These are phyloP conservation scores for Rhynchotus rufescens DNA, from an alignment of 2,797 vertebrate genomes.

Conservation along the genomic window DNA sequence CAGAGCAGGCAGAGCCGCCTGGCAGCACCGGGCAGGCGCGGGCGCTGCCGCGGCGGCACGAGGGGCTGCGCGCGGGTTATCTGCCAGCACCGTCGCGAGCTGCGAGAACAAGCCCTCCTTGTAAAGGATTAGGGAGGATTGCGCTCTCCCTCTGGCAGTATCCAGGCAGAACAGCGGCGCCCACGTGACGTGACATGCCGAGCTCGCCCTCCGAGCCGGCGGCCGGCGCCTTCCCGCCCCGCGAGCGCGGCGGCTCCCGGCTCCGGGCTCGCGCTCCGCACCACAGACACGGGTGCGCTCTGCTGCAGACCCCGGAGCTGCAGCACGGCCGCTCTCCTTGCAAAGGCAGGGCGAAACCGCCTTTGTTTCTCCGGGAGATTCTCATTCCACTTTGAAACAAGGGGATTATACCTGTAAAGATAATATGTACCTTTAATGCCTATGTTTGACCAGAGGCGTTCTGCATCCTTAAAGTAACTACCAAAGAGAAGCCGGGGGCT, in stretches of 20 bases:
- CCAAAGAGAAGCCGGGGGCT: not conserved
- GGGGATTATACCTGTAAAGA: not conserved
- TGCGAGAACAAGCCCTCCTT: not conserved
- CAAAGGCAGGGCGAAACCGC: not conserved
- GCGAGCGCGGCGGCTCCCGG: too few relatives aligned
- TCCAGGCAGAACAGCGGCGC: not conserved
- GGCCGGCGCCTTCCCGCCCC: too few relatives aligned
- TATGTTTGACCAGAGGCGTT: not conserved
- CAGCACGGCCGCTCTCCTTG: not conserved
- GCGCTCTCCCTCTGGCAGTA: not conserved
- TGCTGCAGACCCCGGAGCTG: too few relatives aligned
- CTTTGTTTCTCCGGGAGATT: not conserved
- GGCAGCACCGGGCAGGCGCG: too few relatives aligned
- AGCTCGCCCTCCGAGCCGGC: not conserved
- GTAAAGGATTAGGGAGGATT: not conserved
- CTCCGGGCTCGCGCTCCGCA: too few relatives aligned
- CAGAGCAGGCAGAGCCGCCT: not conserved
- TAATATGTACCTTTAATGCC: accelerated
- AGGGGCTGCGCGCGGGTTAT: not conserved
- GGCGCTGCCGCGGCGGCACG: too few relatives aligned
- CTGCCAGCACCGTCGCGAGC: not conserved
- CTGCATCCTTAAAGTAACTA: not conserved
- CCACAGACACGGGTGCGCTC: too few relatives aligned
- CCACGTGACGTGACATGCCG: too few relatives aligned
- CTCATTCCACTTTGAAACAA: not conserved